A percentile compares a stretch with the other conserved stretches of the same genome.
Conservation (phyloP, 2,888 invertebrate genomes). For the Euplexia lucipara region DNA sequence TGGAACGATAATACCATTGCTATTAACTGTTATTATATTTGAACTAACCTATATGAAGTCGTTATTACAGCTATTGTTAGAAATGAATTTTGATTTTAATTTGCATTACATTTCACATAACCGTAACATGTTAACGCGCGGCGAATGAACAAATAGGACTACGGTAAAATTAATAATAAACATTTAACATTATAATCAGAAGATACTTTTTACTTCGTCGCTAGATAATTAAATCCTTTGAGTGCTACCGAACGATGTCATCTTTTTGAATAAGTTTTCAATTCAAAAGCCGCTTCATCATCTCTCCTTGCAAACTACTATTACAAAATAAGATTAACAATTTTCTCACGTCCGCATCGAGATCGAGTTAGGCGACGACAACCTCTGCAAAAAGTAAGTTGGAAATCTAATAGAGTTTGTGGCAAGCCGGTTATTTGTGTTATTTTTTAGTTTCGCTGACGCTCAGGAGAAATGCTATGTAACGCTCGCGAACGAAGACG, state of each 20-base stretch:
- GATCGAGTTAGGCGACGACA: conserved; percentile 87
- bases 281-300: conserved; percentile 76
- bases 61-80: conserved; percentile 28
- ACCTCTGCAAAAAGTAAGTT: conserved; percentile 88
- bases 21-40: conserved; percentile 51
- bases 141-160: conserved; percentile 42
- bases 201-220: conserved; percentile 43
- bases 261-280: conserved; percentile 72
- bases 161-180: conserved; percentile 40
- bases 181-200: conserved; percentile 45
- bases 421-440: conserved; percentile 87
- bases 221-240: conserved; percentile 64
- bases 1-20: conserved; percentile 60
- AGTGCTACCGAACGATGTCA: conserved; percentile 63
- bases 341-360: conserved; percentile 88
- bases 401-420: conserved; percentile 90
- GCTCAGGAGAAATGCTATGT: conserved; percentile 86
- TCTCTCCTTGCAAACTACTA: conserved; percentile 76
- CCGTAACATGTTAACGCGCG: conserved; percentile 32
- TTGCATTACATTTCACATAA: conserved; percentile 48
- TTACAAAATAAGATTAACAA: conserved; percentile 86
- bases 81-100: conserved; percentile 43
- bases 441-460: conserved; percentile 86
- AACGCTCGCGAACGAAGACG: conserved; percentile 86
- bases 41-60: conserved; percentile 30